Percentiles rank a stretch among this genome's conserved stretches.
These are phyloP conservation scores for Takifugu ocellatus DNA, from an alignment of 2,797 vertebrate species.

Conservation along the genomic window DNA sequence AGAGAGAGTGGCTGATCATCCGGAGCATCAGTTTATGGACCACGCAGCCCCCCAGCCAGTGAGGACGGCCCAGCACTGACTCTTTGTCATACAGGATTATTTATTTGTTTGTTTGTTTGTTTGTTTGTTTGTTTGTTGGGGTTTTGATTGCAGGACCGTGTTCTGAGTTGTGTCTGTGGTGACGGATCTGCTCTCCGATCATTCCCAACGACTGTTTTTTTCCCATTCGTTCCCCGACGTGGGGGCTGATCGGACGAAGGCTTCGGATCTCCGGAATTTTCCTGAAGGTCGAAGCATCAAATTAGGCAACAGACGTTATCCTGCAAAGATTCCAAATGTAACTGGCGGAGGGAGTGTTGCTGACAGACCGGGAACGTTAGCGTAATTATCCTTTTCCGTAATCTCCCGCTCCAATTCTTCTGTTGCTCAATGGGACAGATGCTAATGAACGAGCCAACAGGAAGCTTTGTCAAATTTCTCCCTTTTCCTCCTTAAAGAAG, in stretches of 20 bases:
- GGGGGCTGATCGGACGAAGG: constrained; percentile 24
- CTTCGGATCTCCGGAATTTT: too few relatives aligned
- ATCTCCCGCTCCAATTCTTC: too few relatives aligned
- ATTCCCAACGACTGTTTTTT: constrained; percentile 36
- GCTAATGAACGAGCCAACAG: too few relatives aligned
- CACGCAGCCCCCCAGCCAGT: constrained; percentile 82
- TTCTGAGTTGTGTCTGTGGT: constrained; percentile 41
- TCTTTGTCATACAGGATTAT: constrained; percentile 48
- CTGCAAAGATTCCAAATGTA: too few relatives aligned
- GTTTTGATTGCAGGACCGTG: constrained; percentile 56
- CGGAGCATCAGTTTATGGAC: constrained; percentile 95
- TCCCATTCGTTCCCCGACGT: constrained; percentile 29
- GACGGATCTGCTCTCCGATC: constrained; percentile 35
- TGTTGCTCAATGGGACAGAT: too few relatives aligned
- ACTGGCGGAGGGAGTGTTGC: too few relatives aligned
- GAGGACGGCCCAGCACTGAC: constrained; percentile 49
- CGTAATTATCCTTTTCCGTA: too few relatives aligned
- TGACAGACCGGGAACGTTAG: too few relatives aligned
- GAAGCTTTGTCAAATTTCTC: too few relatives aligned
- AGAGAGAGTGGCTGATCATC: constrained; percentile 97
- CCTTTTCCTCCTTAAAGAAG: neutral
- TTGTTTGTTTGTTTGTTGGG: constrained; percentile 62
- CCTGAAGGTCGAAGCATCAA: too few relatives aligned
- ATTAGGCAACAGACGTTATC: too few relatives aligned
- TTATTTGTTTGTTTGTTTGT: constrained; percentile 64